Base-by-base conservation (phyloP, 1,140 invertebrate species). In the Leptopilina boulardi region DNA sequence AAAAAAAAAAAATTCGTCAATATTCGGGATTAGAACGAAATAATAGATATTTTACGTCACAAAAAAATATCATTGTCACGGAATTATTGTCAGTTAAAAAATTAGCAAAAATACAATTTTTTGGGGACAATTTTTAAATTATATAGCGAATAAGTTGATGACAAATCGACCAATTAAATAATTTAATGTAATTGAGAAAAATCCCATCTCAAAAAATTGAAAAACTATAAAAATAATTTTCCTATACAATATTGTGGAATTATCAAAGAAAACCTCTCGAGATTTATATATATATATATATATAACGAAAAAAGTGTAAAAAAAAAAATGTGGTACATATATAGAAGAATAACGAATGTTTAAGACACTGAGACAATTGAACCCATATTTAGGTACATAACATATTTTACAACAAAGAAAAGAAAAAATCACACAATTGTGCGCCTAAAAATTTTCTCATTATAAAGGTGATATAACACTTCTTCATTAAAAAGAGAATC, bases 161-260 rank as follows among this genome's bases (percentile, higher is more conserved):
- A 26, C 30, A 30, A 66, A 66, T 66, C 56, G 56, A 66, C 56
- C 56, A 66, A 66, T 66, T 3, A 66, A 66, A 66, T 11, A 11
- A 66, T 13, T 59, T 26, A 59, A 59, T 21, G 54, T 26, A 66
- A 66, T 66, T 30, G 54, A 56, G 3, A 59, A 13, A n/a, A 56
- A 56, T 66, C 56, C 5, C 26, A 5, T 66, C 21, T 66, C 23
- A 26, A 11, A 30, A 11, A 15, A 66, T 15, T 9, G 34, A 66
- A 66, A 10, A 11, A 66, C 26, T 66, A 30, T 15, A 4, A 23
- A 30, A 6, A 66, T 1, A 54, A 21, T 54, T 54, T 54, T 54
- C 51, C 18, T 54, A 38, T 8, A 54, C 18, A n/a, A n/a, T n/a
- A 18, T 54, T 54, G 11, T 54, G 6, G n/a, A 21, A 30, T 66